Evolutionary conservation across 2,797 vertebrate species (phyloP).

Genomic region (Craterocephalus amniculus): DNA sequence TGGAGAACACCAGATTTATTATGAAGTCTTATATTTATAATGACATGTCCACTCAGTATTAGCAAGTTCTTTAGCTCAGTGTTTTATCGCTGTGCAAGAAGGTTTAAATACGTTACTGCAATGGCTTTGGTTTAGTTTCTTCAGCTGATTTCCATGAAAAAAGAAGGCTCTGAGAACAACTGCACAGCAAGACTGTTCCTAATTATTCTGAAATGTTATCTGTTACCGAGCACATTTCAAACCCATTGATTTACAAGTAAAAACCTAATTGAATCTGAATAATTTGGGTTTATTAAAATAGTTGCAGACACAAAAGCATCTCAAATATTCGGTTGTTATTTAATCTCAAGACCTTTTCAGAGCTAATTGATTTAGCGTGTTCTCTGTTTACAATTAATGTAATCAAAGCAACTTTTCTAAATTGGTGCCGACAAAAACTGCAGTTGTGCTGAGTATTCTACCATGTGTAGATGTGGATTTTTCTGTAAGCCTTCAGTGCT

Average conservation of each 20-base stretch:
- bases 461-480: neutral
- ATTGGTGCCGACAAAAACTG: neutral
- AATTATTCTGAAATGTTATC: neutral
- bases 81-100: neutral
- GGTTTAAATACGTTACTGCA: neutral
- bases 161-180: neutral
- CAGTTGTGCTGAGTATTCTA: neutral
- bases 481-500: neutral
- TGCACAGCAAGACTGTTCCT: neutral
- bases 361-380: neutral
- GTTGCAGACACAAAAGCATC: neutral
- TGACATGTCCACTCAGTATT: neutral
- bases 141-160: neutral
- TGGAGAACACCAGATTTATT: constrained; percentile 11
- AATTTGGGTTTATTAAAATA: neutral
- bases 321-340: neutral
- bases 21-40: neutral
- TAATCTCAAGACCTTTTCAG: neutral
- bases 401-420: neutral
- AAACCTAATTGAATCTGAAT: neutral
- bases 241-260: neutral
- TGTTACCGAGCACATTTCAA: neutral
- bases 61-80: neutral
- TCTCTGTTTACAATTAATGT: neutral
- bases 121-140: neutral